Evolutionary conservation across 1,140 invertebrate genomes (phyloP), one percentile per base, ranked within the genome.

Genomic region (Drosophila repleta): DNA sequence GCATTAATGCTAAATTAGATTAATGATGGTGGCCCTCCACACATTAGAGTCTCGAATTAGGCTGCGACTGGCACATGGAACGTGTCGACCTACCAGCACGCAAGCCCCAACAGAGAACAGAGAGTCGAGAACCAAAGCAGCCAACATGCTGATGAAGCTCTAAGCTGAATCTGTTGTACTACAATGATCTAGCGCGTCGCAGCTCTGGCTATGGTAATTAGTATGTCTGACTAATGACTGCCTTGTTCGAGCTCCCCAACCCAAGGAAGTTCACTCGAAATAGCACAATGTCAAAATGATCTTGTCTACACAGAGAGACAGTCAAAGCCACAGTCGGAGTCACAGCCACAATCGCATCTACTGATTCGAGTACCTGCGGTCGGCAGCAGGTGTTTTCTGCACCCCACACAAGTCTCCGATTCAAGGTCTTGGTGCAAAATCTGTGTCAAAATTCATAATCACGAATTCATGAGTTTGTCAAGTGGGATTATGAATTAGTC

Each of bases 1-100:
- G 48, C 73, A 65, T 74, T 85, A 80, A 82, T 67, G 83, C 79
- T 77, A 79, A 87, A 88, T 88, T 87, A 87, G 84, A 87, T 87
- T 87, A 88, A 87, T 87, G 83, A 88, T 87, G 82, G 83, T 0
- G 32, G 10, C 6, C 32, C 32, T 13, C 52, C 70, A 60, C 81
- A 69, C 80, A 83, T 80, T 83, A 69, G 63, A 45, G 56, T 29
- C 69, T 53, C 53, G 41, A 61, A 74, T 66, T 32, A 32, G 61
- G 52, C 11, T 53, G 6, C 24, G 66, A 37, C 18, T 48, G 52
- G 49, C 64, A 49, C 43, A 29, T 49, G 52, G 58, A 57, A 49
- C 52, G 17, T 45, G 41, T 46, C 21, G 55, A 53, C 46, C 45
- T 71, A 49, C 48, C 66, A 63, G 41, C 79, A 83, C 80, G 80